Conservation (phyloP, 30 jellyfish, hydroid and myxozoan genomes). For the Hydractinia symbiolongicarpus region DNA sequence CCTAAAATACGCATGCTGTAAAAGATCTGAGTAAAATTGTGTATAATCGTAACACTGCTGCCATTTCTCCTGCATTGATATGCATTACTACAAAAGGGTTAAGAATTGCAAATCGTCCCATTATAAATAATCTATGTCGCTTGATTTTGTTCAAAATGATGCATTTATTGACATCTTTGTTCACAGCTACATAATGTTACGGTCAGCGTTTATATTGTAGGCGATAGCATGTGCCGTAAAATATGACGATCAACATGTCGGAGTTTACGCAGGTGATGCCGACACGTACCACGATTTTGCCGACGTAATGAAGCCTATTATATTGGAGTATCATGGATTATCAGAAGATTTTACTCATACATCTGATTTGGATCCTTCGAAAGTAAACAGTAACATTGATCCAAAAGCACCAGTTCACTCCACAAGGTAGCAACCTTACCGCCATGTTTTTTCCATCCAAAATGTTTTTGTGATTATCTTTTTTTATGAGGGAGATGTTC, state of each 20-base stretch:
- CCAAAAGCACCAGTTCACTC: constrained; percentile 9
- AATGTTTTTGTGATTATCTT: not conserved
- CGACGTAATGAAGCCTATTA: constrained; percentile 15
- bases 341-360: constrained; percentile 13
- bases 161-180: too few relatives aligned
- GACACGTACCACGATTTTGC: constrained; percentile 28
- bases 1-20: too few relatives aligned
- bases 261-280: constrained; percentile 30
- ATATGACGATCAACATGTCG: constrained; percentile 15
- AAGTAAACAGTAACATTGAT: not conserved
- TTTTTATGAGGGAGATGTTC: not conserved
- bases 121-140: too few relatives aligned
- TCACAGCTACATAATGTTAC: not conserved
- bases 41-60: too few relatives aligned
- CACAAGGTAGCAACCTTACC: not conserved
- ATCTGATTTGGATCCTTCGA: constrained; percentile 9
- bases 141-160: too few relatives aligned
- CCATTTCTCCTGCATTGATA: too few relatives aligned
- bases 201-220: not conserved
- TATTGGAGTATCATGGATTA: constrained; percentile 5
- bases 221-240: constrained; percentile 16
- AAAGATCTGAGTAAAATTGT: too few relatives aligned
- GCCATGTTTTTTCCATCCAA: not conserved
- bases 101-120: too few relatives aligned
- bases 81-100: too few relatives aligned